Conservation (phyloP, 2,797 vertebrate genomes). For the Parambassis ranga region DNA sequence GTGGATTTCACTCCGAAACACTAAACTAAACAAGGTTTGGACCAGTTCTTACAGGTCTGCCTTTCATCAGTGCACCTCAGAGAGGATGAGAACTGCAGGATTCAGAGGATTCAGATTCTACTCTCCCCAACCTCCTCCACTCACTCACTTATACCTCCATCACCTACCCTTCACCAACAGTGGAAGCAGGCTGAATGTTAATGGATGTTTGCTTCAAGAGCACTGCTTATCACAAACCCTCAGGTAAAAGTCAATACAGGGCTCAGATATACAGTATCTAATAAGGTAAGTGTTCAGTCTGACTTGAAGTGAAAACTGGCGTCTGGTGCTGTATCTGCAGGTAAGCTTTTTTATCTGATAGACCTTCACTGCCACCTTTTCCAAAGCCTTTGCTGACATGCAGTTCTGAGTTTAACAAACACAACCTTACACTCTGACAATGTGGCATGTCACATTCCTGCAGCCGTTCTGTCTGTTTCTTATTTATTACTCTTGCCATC, state of each 20-base stretch:
- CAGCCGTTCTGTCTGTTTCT: constrained; percentile 54
- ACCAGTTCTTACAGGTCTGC: constrained; percentile 64
- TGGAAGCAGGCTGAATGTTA: constrained; percentile 71
- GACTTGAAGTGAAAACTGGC: constrained; percentile 32
- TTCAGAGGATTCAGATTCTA: constrained; percentile 48
- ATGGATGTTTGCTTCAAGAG: constrained; percentile 75
- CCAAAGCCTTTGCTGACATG: constrained; percentile 64
- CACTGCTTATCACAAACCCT: constrained; percentile 75
- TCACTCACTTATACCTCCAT: constrained; percentile 77
- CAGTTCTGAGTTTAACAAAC: constrained; percentile 56
- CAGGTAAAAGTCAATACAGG: constrained; percentile 74
- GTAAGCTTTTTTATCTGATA: constrained; percentile 68
- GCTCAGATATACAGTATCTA: constrained; percentile 35
- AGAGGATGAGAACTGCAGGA: constrained; percentile 53
- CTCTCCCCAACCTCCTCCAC: constrained; percentile 63
- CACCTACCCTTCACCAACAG: constrained; percentile 76
- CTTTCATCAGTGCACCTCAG: constrained; percentile 37
- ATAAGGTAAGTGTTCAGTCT: constrained; percentile 77
- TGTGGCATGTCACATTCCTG: constrained; percentile 75
- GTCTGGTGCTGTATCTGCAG: constrained; percentile 52
- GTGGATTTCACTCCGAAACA: constrained; percentile 60
- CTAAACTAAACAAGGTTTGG: constrained; percentile 60
- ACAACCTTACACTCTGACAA: constrained; percentile 66
- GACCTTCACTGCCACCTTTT: constrained; percentile 67
- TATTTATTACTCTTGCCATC: constrained; percentile 60